These are phyloP conservation scores for Drosophila quadrilineata DNA, from an alignment of 1,140 invertebrate genomes.

Conservation along the genomic window DNA sequence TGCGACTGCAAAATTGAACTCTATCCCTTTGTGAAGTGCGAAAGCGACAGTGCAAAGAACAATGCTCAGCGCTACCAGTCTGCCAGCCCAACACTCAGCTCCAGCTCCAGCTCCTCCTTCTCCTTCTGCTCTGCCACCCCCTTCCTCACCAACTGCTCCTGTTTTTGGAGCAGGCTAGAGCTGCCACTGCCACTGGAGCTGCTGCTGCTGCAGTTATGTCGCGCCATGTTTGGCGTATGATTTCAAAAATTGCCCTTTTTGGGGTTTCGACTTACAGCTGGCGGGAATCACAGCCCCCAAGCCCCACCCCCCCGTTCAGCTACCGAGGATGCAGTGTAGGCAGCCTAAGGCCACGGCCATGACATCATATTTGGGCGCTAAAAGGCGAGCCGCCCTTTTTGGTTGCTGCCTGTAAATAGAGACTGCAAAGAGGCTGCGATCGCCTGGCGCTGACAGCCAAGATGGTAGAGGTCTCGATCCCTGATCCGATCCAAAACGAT, in stretches of 20 bases:
- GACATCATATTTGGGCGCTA: conserved; percentile 80
- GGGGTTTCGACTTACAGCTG: conserved; percentile 73
- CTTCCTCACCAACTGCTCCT: no score
- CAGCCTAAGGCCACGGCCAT: conserved; percentile 47
- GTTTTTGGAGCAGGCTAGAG: no score
- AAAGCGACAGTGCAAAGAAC: conserved; percentile 79
- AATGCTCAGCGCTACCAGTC: conserved; percentile 62
- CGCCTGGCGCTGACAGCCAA: conserved; percentile 49
- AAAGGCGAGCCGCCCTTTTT: conserved; percentile 72
- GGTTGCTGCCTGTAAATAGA: conserved; percentile 66
- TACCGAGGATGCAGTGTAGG: not conserved
- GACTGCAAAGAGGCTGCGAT: conserved; percentile 49
- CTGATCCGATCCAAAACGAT: not conserved
- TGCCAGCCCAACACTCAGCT: no score
- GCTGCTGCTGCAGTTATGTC: conserved; percentile 61
- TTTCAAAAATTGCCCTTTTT: conserved; percentile 80
- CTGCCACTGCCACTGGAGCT: no score
- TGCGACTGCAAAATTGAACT: conserved; percentile 69
- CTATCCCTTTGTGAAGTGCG: conserved; percentile 78
- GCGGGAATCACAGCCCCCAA: not conserved
- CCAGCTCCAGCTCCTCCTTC: conserved; percentile 29
- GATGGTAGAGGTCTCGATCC: conserved; percentile 33
- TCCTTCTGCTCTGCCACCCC: no score
- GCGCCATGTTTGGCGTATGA: conserved; percentile 78
- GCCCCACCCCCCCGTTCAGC: no score